Evolutionary conservation across 1,140 invertebrate species (phyloP).

Genomic region (Drosophila albomicans): DNA sequence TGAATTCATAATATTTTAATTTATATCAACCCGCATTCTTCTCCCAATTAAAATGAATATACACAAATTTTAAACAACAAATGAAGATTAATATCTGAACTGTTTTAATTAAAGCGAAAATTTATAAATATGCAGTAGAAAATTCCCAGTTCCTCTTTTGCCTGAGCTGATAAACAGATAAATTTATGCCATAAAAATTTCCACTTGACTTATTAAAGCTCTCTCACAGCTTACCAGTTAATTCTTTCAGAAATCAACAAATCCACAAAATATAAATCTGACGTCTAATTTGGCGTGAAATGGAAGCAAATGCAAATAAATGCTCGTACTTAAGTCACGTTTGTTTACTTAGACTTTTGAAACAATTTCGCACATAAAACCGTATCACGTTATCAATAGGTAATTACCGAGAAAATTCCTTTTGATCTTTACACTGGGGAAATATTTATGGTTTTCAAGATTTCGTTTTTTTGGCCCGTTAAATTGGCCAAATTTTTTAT

Average conservation of each 20-base stretch:
- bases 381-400: slow-evolving; percentile 63
- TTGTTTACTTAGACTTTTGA: slow-evolving; percentile 6
- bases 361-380: slow-evolving; percentile 58
- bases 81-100: no score
- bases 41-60: no score
- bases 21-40: no score
- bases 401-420: slow-evolving; percentile 64
- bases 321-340: slow-evolving; percentile 20
- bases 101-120: not conserved
- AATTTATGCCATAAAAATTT: not conserved
- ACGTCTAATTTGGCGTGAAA: slow-evolving; percentile 14
- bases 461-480: slow-evolving; percentile 29
- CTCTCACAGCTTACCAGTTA: slow-evolving; percentile 13
- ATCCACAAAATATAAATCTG: slow-evolving; percentile 34
- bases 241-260: slow-evolving; percentile 3
- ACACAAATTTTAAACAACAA: no score
- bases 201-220: not conserved
- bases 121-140: no score
- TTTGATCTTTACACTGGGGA: slow-evolving; percentile 56
- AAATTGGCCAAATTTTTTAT: slow-evolving; percentile 50
- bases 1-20: no score
- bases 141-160: no score
- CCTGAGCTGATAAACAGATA: not conserved
- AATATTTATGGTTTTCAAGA: slow-evolving; percentile 70
- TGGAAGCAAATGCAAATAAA: slow-evolving; percentile 23